phyloP scores from a whole-genome alignment of 2,113 vertebrate species.

The Neopipo cinnamomea region DNA sequence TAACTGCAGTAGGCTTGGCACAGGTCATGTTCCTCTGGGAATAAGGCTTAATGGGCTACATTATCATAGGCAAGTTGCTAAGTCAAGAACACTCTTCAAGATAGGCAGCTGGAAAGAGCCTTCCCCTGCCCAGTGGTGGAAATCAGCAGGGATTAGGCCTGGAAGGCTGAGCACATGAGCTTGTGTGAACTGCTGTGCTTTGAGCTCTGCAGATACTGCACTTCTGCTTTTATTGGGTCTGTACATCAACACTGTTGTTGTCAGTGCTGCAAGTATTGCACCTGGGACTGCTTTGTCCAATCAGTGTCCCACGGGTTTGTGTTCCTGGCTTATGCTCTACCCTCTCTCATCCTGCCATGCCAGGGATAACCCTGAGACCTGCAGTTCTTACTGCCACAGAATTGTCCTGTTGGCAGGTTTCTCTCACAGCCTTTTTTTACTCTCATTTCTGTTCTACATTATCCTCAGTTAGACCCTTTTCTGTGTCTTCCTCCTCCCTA shows the following conservation, averaged over 20 bases:
- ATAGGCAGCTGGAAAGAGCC: not conserved
- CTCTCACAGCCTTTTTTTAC: not conserved
- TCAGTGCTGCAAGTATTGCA: not conserved
- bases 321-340: not conserved
- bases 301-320: accelerated
- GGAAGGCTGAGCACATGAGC: not conserved
- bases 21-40: not conserved
- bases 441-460: not conserved
- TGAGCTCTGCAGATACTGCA: not conserved
- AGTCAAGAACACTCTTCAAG: not conserved
- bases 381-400: not conserved
- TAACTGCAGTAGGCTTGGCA: not conserved
- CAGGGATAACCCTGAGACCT: not conserved
- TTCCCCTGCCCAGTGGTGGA: not conserved
- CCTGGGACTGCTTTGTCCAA: accelerated
- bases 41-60: not conserved
- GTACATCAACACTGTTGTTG: not conserved
- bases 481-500: not conserved
- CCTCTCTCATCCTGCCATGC: not conserved
- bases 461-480: not conserved
- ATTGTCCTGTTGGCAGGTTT: not conserved
- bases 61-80: not conserved
- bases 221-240: not conserved
- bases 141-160: not conserved
- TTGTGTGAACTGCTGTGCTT: not conserved